Percentiles rank a stretch among this genome's conserved stretches.
Evolutionary conservation across 1,140 invertebrate species (phyloP).

Genomic region (Chlorops oryzae): DNA sequence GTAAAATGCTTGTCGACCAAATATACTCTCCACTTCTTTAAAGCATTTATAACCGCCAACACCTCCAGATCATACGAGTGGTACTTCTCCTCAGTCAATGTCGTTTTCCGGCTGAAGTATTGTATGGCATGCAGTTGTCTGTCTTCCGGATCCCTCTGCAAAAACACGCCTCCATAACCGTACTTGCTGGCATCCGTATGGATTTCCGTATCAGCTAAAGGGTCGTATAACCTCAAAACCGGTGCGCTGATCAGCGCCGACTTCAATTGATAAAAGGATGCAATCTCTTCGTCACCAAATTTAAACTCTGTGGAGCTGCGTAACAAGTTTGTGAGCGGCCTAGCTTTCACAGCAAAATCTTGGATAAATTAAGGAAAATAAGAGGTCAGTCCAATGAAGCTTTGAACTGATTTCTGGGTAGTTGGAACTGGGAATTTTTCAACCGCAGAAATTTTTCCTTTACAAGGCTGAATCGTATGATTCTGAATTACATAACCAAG

Average conservation of each 20-base stretch:
- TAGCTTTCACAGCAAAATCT: conserved; percentile 8
- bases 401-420: conserved; percentile 1
- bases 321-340: conserved; percentile 9
- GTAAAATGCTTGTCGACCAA: conserved; percentile 13
- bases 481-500: conserved; percentile 1
- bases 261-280: neutral
- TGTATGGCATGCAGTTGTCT: conserved; percentile 26
- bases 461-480: neutral
- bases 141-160: conserved; percentile 13
- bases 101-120: conserved; percentile 33
- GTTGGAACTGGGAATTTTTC: conserved; percentile 1
- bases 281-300: neutral
- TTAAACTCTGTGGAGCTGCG: conserved; percentile 5
- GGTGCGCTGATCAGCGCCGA: neutral
- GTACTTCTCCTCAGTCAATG: neutral
- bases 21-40: conserved; percentile 25
- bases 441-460: neutral
- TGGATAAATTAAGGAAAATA: conserved; percentile 12
- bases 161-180: conserved; percentile 8
- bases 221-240: conserved; percentile 14
- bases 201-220: conserved; percentile 28
- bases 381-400: conserved; percentile 6
- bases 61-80: conserved; percentile 28
- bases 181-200: conserved; percentile 30
- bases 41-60: conserved; percentile 21